Percentiles rank a stretch among this genome's conserved stretches.
Evolutionary conservation across 2,113 vertebrate species (phyloP).

Genomic region (Motacilla alba): DNA sequence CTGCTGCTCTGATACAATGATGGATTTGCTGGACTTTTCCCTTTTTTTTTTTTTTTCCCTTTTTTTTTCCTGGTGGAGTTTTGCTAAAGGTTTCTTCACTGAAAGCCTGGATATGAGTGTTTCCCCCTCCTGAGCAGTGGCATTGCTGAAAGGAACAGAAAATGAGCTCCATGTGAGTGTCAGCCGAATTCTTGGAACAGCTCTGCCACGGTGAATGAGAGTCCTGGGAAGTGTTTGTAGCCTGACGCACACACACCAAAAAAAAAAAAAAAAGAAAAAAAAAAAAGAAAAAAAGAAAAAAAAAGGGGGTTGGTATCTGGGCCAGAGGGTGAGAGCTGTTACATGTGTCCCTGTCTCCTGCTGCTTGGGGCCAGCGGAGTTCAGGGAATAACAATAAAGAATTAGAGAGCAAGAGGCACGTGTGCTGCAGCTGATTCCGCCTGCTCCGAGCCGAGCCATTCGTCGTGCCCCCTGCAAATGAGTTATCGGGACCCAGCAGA

Average conservation of each 20-base stretch:
- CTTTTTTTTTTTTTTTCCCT: too few species aligned
- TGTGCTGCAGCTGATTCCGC: slow-evolving; percentile 74
- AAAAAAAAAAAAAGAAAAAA: neutral
- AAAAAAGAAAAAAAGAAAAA: neutral
- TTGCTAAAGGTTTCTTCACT: neutral
- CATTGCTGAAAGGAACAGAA: slow-evolving; percentile 43
- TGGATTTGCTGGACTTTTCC: neutral
- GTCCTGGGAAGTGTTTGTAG: slow-evolving; percentile 42
- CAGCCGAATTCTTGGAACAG: neutral
- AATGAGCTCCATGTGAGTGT: neutral
- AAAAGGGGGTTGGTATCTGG: slow-evolving; percentile 43
- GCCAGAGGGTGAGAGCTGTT: slow-evolving; percentile 75
- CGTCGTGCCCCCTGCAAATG: slow-evolving; percentile 65
- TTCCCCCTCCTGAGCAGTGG: neutral
- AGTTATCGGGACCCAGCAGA: slow-evolving; percentile 46
- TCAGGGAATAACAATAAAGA: slow-evolving; percentile 72
- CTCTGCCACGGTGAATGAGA: slow-evolving; percentile 27
- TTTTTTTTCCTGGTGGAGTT: neutral
- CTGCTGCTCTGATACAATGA: neutral
- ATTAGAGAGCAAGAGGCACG: slow-evolving; percentile 57
- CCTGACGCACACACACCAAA: neutral
- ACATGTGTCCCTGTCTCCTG: slow-evolving; percentile 74
- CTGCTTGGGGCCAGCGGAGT: slow-evolving; percentile 64
- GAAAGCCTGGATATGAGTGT: neutral
- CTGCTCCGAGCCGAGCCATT: slow-evolving; percentile 65